A percentile compares a stretch with the other conserved stretches of the same genome.
phyloP scores from a whole-genome alignment of 1,140 invertebrate species.

The Listronotus oregonensis region DNA sequence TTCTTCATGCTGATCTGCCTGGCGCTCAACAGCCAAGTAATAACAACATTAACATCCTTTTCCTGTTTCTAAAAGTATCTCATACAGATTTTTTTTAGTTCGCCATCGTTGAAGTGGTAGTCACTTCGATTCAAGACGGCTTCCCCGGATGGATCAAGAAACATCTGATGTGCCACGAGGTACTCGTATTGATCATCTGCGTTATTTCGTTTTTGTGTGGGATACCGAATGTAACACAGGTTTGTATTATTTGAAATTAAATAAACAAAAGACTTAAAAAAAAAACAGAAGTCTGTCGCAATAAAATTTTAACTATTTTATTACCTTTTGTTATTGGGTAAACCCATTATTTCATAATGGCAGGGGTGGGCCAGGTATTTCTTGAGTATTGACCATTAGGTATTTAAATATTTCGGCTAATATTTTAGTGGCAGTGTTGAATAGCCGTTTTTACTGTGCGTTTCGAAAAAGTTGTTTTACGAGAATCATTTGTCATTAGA shows the following conservation, averaged over 20 bases:
- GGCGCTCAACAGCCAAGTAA: conserved; percentile 89
- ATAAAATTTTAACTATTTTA: too few species aligned
- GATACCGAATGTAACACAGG: conserved; percentile 82
- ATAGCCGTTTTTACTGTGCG: too few species aligned
- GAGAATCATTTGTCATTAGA: too few species aligned
- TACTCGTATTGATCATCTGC: conserved; percentile 83
- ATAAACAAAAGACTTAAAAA: too few species aligned
- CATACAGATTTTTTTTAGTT: conserved; percentile 65
- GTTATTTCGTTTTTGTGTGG: conserved; percentile 82
- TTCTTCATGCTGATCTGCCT: conserved; percentile 90
- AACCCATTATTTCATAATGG: too few species aligned
- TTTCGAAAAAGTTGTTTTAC: too few species aligned
- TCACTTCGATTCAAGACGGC: conserved; percentile 89
- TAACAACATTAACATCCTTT: conserved; percentile 25
- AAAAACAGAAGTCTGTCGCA: too few species aligned
- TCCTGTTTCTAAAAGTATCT: conserved; percentile 35
- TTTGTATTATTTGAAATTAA: conserved; percentile 51
- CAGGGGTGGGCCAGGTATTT: too few species aligned
- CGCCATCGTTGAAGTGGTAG: conserved; percentile 88
- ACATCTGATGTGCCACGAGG: conserved; percentile 82
- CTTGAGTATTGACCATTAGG: too few species aligned
- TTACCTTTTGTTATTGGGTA: too few species aligned
- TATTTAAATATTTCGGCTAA: too few species aligned
- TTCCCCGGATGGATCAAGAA: conserved; percentile 83
- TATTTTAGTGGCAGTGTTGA: too few species aligned